Percentiles rank a stretch among this genome's conserved stretches.
Conservation (phyloP, 1,140 invertebrate species). For the Pseudomyrmex sp. region DNA sequence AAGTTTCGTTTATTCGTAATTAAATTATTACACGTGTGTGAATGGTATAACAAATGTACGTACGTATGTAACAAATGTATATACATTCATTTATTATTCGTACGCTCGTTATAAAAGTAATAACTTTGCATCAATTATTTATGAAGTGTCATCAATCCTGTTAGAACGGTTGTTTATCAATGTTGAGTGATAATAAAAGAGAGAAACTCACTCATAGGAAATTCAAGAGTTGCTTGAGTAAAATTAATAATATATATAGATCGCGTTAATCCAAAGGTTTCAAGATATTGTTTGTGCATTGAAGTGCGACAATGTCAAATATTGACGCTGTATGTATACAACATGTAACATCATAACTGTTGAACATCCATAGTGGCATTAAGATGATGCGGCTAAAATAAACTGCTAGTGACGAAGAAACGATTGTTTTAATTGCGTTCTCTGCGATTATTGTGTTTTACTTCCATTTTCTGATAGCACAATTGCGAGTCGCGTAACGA, state of each 20-base stretch:
- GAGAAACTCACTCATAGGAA: no score
- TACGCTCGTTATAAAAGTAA: conserved; percentile 1
- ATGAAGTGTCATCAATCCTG: conserved; percentile 7
- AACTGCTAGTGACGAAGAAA: conserved; percentile 11
- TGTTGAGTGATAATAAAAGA: conserved; percentile 15
- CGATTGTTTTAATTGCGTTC: neutral
- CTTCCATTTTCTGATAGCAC: conserved; percentile 1
- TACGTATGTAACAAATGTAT: conserved; percentile 15
- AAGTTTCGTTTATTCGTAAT: conserved; percentile 21
- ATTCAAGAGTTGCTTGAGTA: neutral
- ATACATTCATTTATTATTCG: conserved; percentile 30
- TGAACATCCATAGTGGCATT: neutral
- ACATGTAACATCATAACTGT: conserved; percentile 25
- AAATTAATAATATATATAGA: neutral
- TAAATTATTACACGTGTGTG: no score
- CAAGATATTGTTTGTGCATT: neutral
- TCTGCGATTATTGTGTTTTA: conserved; percentile 12
- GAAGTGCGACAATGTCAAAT: conserved; percentile 1
- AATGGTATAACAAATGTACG: conserved; percentile 9
- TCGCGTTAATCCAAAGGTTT: neutral
- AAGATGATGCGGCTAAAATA: conserved; percentile 13
- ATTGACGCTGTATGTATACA: neutral
- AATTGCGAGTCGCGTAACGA: neutral
- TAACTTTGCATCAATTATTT: conserved; percentile 10
- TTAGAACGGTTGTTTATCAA: neutral